phyloP scores from a whole-genome alignment of 2,888 invertebrate genomes.

The Acanthosoma haemorrhoidale region DNA sequence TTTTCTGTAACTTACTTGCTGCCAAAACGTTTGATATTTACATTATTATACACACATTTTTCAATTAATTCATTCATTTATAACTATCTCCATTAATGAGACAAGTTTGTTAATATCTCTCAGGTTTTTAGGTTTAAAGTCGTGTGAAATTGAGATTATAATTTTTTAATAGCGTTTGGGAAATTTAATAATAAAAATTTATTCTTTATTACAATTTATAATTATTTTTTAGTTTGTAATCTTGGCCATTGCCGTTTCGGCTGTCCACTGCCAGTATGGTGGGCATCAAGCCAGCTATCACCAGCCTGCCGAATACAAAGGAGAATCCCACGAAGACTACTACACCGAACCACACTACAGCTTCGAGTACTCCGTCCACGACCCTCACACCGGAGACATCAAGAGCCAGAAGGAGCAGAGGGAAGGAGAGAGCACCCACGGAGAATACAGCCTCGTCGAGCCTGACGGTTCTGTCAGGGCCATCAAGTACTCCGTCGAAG shows the following conservation, averaged over 20 bases:
- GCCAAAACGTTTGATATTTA: too few relatives aligned
- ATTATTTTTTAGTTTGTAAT: neutral
- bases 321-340: neutral
- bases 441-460: constrained; percentile 52
- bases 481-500: constrained; percentile 67
- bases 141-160: too few relatives aligned
- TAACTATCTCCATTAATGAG: too few relatives aligned
- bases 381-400: constrained; percentile 65
- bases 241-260: neutral
- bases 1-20: too few relatives aligned
- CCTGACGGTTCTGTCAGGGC: constrained; percentile 68
- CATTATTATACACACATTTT: too few relatives aligned
- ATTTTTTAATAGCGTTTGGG: too few relatives aligned
- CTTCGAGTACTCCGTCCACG: constrained; percentile 66
- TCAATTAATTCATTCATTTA: too few relatives aligned
- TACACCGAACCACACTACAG: constrained; percentile 51
- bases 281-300: neutral
- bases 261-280: constrained; percentile 15
- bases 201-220: too few relatives aligned
- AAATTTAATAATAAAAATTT: too few relatives aligned
- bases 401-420: constrained; percentile 66
- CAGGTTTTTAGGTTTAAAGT: too few relatives aligned
- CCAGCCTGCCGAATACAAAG: neutral
- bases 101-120: neutral
- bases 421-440: constrained; percentile 65